A percentile compares a stretch with the other conserved stretches of the same genome.
Conservation (phyloP, 2,888 invertebrate genomes). For the Drosophila koepferae region DNA sequence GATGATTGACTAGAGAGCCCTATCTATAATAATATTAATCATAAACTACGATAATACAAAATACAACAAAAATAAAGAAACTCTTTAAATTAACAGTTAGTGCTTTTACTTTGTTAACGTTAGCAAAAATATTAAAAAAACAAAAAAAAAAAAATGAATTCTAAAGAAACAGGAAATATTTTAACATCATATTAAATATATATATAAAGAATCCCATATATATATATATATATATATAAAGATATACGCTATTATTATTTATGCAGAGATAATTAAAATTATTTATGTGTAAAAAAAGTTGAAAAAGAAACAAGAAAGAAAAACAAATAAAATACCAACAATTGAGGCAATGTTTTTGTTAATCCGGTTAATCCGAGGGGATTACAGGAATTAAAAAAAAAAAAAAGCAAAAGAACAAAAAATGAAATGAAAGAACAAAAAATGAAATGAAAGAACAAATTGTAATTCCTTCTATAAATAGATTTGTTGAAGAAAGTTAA, state of each 20-base stretch:
- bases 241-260: conserved; percentile 56
- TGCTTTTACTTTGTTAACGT: conserved; percentile 70
- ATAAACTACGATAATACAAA: conserved; percentile 51
- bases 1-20: conserved; percentile 59
- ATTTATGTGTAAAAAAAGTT: conserved; percentile 65
- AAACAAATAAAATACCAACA: conserved; percentile 41
- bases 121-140: conserved; percentile 17
- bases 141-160: background rate
- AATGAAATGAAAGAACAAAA: no score
- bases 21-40: conserved; percentile 48
- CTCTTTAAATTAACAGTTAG: conserved; percentile 44
- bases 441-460: no score
- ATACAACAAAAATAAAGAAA: conserved; percentile 23
- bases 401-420: no score
- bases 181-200: conserved; percentile 28
- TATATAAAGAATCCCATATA: background rate
- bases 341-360: conserved; percentile 6
- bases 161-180: conserved; percentile 44
- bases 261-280: conserved; percentile 64
- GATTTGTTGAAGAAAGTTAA: background rate
- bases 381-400: background rate
- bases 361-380: background rate
- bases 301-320: background rate
- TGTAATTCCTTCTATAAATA: background rate
- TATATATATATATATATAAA: conserved; percentile 24